A percentile compares a stretch with the other conserved stretches of the same genome.
Evolutionary conservation across 2,797 vertebrate genomes (phyloP).

Genomic region (Gymnoscopelus braueri): DNA sequence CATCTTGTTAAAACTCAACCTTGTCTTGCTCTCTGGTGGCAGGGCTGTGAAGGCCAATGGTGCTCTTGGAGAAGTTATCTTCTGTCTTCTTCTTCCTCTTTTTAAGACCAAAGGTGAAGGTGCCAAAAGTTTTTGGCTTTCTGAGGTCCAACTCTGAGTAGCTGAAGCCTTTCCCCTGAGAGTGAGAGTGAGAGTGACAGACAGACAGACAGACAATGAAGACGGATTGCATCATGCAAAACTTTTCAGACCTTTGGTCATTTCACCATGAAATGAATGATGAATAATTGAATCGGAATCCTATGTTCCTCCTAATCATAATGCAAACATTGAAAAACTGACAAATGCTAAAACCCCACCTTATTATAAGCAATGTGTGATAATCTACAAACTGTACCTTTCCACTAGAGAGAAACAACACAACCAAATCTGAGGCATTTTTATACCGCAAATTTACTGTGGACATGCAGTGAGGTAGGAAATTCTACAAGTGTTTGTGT

Average conservation of each 20-base stretch:
- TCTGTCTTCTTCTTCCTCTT: conserved; percentile 64
- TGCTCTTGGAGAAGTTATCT: conserved; percentile 58
- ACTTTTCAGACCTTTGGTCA: too few relatives aligned
- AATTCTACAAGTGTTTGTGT: neutral
- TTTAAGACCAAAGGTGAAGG: conserved; percentile 60
- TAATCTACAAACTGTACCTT: neutral
- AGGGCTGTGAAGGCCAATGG: conserved; percentile 36
- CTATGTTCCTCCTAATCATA: neutral
- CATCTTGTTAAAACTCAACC: conserved; percentile 23
- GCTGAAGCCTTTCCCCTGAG: conserved; percentile 64
- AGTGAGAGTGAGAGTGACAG: neutral
- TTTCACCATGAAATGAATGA: too few relatives aligned
- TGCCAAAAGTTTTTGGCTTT: conserved; percentile 60
- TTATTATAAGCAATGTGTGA: neutral
- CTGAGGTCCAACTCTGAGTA: conserved; percentile 69
- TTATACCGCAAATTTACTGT: neutral
- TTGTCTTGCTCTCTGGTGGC: conserved; percentile 24
- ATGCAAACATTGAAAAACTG: neutral
- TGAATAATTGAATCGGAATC: neutral
- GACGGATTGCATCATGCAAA: conserved; percentile 3
- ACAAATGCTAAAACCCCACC: too few relatives aligned
- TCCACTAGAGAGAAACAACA: neutral
- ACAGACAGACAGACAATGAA: neutral
- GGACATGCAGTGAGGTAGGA: conserved; percentile 8
- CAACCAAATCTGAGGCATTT: neutral